phyloP scores from a whole-genome alignment of 2,888 invertebrate genomes.

The Entomobrya proxima region DNA sequence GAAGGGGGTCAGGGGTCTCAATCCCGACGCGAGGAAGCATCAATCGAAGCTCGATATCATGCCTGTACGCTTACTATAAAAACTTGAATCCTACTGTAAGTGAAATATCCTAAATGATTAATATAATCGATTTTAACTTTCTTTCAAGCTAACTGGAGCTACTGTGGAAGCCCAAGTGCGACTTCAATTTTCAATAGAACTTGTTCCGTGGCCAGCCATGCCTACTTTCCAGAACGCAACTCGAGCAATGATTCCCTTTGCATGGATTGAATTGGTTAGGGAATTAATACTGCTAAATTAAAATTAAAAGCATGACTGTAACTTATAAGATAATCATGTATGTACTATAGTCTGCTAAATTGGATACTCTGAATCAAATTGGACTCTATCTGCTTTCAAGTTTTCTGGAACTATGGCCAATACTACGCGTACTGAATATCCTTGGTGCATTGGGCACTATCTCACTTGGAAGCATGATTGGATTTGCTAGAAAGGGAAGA shows the following conservation, averaged over 20 bases:
- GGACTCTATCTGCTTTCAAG: conserved; percentile 46
- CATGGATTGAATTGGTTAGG: conserved; percentile 61
- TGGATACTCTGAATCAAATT: conserved; percentile 40
- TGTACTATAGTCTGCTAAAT: conserved; percentile 31
- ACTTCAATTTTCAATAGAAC: conserved; percentile 65
- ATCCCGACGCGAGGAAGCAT: conserved; percentile 57
- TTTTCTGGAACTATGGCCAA: conserved; percentile 48
- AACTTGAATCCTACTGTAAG: not conserved
- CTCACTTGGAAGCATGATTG: conserved; percentile 41
- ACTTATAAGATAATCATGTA: not conserved
- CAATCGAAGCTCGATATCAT: conserved; percentile 64
- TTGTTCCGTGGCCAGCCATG: conserved; percentile 64
- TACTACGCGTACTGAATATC: conserved; percentile 37
- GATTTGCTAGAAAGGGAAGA: conserved; percentile 36
- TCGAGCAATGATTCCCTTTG: conserved; percentile 58
- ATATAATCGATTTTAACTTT: not conserved
- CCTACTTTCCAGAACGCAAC: conserved; percentile 55
- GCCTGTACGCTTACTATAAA: conserved; percentile 46
- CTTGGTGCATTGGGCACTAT: conserved; percentile 56
- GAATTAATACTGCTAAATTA: not conserved
- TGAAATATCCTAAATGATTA: conserved; percentile 1
- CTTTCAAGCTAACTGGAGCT: conserved; percentile 60
- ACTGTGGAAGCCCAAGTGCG: conserved; percentile 54
- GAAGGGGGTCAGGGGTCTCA: conserved; percentile 54
- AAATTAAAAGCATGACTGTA: too few species aligned